These are phyloP conservation scores for Heliconius ethilla DNA, from an alignment of 2,888 invertebrate species.

Conservation along the genomic window DNA sequence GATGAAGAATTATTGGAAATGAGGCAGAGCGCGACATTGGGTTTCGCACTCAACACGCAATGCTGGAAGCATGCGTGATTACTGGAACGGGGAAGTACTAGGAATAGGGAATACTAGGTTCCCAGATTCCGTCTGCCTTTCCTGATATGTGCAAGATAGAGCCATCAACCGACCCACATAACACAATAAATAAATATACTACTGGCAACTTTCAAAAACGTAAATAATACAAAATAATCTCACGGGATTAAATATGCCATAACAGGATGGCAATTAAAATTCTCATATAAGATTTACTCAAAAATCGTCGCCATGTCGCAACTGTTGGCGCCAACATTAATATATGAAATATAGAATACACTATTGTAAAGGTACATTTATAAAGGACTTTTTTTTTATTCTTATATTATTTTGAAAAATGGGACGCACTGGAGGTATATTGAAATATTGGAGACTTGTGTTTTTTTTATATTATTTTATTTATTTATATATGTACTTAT, in stretches of 20 bases:
- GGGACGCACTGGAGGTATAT: too few relatives aligned
- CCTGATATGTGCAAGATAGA: too few relatives aligned
- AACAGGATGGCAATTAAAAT: conserved; percentile 45
- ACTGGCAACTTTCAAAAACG: background rate
- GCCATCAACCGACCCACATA: background rate
- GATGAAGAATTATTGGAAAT: too few relatives aligned
- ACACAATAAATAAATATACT: background rate
- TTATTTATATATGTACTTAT: too few relatives aligned
- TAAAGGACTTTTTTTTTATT: background rate
- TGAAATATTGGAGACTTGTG: too few relatives aligned
- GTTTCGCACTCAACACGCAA: background rate
- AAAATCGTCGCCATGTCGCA: conserved; percentile 44
- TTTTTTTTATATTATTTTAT: too few relatives aligned
- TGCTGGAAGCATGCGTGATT: background rate
- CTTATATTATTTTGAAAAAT: background rate
- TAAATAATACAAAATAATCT: conserved; percentile 32
- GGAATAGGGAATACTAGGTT: too few relatives aligned
- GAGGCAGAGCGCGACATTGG: background rate
- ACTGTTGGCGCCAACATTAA: conserved; percentile 41
- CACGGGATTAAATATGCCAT: conserved; percentile 44
- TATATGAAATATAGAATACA: conserved; percentile 35
- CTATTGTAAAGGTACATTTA: conserved; percentile 28
- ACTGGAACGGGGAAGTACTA: too few relatives aligned
- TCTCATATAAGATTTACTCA: conserved; percentile 46
- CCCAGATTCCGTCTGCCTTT: too few relatives aligned